These are phyloP conservation scores for Eonycteris spelaea DNA, from an alignment of 2,113 vertebrate species.

Conservation along the genomic window DNA sequence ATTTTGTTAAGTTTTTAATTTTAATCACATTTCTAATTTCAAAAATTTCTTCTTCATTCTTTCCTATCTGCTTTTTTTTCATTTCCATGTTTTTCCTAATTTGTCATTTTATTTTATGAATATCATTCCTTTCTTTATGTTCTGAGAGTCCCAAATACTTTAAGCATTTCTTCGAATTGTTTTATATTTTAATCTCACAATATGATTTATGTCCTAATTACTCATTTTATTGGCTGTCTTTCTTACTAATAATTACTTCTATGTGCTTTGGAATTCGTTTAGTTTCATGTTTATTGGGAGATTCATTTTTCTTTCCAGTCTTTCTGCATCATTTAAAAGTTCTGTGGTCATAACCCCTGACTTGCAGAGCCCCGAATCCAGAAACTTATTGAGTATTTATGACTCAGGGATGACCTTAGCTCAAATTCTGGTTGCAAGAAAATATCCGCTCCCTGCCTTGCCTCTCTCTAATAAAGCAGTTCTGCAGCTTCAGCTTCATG, in stretches of 20 bases:
- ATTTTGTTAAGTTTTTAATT: neutral
- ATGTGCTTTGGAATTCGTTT: neutral
- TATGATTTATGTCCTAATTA: neutral
- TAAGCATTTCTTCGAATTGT: neutral
- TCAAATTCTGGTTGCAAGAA: neutral
- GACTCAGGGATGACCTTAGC: neutral
- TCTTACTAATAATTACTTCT: neutral
- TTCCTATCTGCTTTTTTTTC: neutral
- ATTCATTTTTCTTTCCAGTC: neutral
- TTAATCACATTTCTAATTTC: neutral
- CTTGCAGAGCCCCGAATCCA: neutral
- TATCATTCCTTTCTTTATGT: neutral
- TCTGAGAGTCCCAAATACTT: neutral
- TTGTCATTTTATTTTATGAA: neutral
- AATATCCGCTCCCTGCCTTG: neutral
- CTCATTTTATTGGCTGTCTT: neutral
- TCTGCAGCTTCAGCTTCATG: neutral
- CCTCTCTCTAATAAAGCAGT: neutral
- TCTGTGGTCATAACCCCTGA: neutral
- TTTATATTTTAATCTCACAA: neutral
- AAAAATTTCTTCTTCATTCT: neutral
- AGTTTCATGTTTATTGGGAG: neutral
- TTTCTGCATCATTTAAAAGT: constrained; percentile 4
- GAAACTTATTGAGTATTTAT: neutral
- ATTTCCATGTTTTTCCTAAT: neutral